Conservation (phyloP, 1,140 invertebrate genomes). For the Pachypsylla venusta region DNA sequence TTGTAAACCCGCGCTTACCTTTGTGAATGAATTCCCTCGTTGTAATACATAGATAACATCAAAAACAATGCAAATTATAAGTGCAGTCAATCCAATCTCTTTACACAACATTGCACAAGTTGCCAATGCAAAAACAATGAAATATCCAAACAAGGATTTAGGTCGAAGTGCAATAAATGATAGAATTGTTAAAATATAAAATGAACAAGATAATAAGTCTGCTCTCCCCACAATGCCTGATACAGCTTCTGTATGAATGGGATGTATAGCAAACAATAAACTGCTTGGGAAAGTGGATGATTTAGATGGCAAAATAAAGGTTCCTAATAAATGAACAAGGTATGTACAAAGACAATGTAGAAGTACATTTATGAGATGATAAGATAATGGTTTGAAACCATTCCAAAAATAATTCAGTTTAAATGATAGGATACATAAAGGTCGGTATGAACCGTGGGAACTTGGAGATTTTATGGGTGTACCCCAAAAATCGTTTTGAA, state of each 20-base stretch:
- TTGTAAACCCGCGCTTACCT: too few relatives aligned
- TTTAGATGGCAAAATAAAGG: constrained; percentile 28
- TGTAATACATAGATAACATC: background rate
- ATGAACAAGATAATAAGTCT: constrained; percentile 77
- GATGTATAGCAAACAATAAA: constrained; percentile 81
- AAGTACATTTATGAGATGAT: constrained; percentile 67
- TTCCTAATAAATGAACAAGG: constrained; percentile 48
- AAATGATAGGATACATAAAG: constrained; percentile 82
- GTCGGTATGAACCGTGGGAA: constrained; percentile 89
- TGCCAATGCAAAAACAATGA: background rate
- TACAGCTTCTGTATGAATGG: constrained; percentile 89
- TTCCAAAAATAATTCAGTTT: constrained; percentile 66
- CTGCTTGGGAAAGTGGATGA: constrained; percentile 38
- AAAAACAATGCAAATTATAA: background rate
- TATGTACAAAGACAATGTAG: constrained; percentile 62
- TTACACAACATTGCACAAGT: constrained; percentile 2
- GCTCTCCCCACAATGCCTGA: constrained; percentile 89
- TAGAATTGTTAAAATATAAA: constrained; percentile 72
- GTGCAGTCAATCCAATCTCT: constrained; percentile 4
- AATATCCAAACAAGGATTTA: background rate
- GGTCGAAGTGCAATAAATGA: background rate
- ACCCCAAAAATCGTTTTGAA: constrained; percentile 82
- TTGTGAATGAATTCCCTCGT: background rate
- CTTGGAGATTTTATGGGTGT: constrained; percentile 66
- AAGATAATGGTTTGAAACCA: constrained; percentile 53